Evolutionary conservation across 1,140 invertebrate species (phyloP).

Genomic region (Hermetia illucens): DNA sequence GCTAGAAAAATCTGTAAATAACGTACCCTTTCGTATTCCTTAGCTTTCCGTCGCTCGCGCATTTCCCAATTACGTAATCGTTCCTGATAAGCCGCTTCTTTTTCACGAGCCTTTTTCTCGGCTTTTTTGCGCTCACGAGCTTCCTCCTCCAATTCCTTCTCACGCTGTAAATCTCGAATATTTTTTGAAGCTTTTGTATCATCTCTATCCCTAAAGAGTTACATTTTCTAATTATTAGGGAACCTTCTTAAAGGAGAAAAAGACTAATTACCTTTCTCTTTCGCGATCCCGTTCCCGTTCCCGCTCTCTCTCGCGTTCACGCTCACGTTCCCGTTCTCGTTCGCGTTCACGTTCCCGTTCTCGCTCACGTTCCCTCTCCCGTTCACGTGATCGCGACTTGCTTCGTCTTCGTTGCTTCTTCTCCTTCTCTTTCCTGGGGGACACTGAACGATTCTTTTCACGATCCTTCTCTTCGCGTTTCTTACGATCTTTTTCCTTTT

Average conservation of each 20-base stretch:
- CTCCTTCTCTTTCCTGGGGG: conserved; percentile 15
- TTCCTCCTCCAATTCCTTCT: conserved; percentile 85
- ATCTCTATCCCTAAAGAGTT: conserved; percentile 31
- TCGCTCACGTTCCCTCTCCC: conserved; percentile 32
- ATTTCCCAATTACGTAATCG: conserved; percentile 77
- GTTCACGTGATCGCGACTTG: conserved; percentile 15
- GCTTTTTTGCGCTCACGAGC: conserved; percentile 75
- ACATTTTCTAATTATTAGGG: not conserved
- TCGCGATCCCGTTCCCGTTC: conserved; percentile 38
- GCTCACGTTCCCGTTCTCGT: conserved; percentile 31
- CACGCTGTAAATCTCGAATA: conserved; percentile 47
- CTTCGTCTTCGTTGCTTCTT: conserved; percentile 9
- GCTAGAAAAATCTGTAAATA: no score
- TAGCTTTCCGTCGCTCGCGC: conserved; percentile 80
- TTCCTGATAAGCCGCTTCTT: conserved; percentile 88
- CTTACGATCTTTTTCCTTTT: conserved; percentile 39
- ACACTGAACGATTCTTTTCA: conserved; percentile 17
- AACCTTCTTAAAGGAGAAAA: no score
- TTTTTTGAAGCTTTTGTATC: conserved; percentile 34
- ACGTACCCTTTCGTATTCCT: conserved; percentile 83
- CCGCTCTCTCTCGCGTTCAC: conserved; percentile 42
- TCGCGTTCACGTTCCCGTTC: conserved; percentile 22
- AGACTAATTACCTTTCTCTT: conserved; percentile 4
- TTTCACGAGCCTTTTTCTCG: conserved; percentile 81
- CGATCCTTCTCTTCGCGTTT: conserved; percentile 31